Evolutionary conservation across 2,888 invertebrate species (phyloP).

Genomic region (Malthinus seriepunctatus): DNA sequence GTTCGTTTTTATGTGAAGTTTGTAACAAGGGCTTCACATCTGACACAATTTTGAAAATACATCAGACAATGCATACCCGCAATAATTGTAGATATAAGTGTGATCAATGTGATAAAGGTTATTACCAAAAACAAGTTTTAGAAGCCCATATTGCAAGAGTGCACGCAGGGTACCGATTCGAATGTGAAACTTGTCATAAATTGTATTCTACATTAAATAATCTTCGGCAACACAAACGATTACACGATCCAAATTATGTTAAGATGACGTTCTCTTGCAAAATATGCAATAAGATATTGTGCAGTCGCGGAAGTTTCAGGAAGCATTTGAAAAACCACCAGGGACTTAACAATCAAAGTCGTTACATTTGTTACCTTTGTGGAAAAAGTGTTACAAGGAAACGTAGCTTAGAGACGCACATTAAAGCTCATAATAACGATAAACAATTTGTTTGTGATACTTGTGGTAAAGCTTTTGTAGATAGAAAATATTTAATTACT

Average conservation of each 20-base stretch:
- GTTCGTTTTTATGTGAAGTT: too few species aligned
- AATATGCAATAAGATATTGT: constrained; percentile 20
- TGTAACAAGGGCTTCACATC: too few species aligned
- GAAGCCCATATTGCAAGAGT: constrained; percentile 32
- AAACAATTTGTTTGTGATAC: too few species aligned
- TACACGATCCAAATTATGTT: constrained; percentile 27
- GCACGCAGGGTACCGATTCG: constrained; percentile 4
- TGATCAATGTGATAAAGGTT: constrained; percentile 48
- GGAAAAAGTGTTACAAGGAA: constrained; percentile 43
- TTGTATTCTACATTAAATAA: constrained; percentile 51
- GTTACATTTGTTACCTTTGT: constrained; percentile 45
- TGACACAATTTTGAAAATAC: too few species aligned
- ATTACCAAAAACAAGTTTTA: constrained; percentile 17
- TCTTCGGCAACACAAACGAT: too few species aligned
- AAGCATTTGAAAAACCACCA: too few species aligned
- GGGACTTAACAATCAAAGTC: too few species aligned
- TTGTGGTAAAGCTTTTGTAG: constrained; percentile 56
- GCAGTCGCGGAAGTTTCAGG: not conserved
- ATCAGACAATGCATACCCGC: too few species aligned
- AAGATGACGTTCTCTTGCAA: constrained; percentile 24
- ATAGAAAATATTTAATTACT: constrained; percentile 52
- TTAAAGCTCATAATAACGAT: too few species aligned
- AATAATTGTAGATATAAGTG: constrained; percentile 35
- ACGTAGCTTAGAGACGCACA: constrained; percentile 51
- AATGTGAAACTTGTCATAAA: constrained; percentile 47